A percentile compares a stretch with the other conserved stretches of the same genome.
These are phyloP conservation scores for Coregonus sp. DNA, from an alignment of 2,797 vertebrate genomes.

Conservation along the genomic window DNA sequence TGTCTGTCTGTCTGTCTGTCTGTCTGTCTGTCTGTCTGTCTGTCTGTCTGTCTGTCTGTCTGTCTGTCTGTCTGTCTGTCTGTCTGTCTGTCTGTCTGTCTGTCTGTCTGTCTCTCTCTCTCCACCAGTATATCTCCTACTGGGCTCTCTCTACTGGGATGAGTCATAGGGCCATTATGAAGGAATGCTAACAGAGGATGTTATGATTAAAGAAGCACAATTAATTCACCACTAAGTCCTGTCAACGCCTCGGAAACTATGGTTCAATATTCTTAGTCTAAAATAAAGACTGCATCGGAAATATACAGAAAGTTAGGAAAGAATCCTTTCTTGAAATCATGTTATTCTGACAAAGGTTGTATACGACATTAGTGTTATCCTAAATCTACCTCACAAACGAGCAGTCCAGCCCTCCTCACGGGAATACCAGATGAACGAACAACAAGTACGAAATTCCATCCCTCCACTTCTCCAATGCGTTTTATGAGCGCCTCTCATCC, in stretches of 20 bases:
- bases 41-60: slow-evolving; percentile 9
- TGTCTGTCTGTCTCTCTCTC: background rate
- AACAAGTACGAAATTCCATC: slow-evolving; percentile 45
- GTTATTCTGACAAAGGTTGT: slow-evolving; percentile 10
- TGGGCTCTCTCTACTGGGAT: slow-evolving; percentile 9
- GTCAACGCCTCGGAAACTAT: slow-evolving; percentile 31
- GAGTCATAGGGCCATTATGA: slow-evolving; percentile 17
- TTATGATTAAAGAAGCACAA: slow-evolving; percentile 19
- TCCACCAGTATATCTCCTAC: background rate
- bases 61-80: slow-evolving; percentile 10
- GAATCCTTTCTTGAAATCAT: slow-evolving; percentile 12
- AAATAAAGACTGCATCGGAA: background rate
- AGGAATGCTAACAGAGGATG: slow-evolving; percentile 38
- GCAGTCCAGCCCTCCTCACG: slow-evolving; percentile 41
- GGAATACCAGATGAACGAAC: slow-evolving; percentile 49
- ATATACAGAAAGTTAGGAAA: background rate
- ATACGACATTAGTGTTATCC: slow-evolving; percentile 9
- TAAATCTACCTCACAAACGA: slow-evolving; percentile 37
- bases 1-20: slow-evolving; percentile 4
- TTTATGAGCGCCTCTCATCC: slow-evolving; percentile 33
- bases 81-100: slow-evolving; percentile 9
- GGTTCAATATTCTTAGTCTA: background rate
- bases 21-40: background rate
- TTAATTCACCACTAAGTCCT: slow-evolving; percentile 38
- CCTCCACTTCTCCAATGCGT: slow-evolving; percentile 15